Evolutionary conservation across 37 sponge, comb jelly and placozoan genomes (phyloP).

Genomic region (Petrosia ficiformis): DNA sequence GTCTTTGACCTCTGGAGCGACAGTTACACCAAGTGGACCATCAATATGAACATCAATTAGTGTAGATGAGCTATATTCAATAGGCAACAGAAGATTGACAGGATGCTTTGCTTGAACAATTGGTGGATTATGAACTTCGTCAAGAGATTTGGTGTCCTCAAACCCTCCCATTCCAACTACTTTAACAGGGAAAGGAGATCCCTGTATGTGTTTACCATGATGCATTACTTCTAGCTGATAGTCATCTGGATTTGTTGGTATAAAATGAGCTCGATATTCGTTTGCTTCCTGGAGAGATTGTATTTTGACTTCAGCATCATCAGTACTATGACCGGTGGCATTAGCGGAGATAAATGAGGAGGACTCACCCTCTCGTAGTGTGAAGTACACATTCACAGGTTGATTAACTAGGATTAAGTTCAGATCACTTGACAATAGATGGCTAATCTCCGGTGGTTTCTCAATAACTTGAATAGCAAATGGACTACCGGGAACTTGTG

Average conservation of each 20-base stretch:
- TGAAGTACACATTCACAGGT: conserved; percentile 12
- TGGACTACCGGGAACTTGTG: conserved; percentile 49
- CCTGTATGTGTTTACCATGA: conserved; percentile 23
- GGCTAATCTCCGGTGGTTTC: conserved; percentile 11
- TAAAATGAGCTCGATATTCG: conserved; percentile 24
- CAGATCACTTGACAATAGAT: conserved; percentile 10
- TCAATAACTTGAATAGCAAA: conserved; percentile 20
- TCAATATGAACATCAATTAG: neutral
- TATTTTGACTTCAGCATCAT: conserved; percentile 8
- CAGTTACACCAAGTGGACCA: conserved; percentile 23
- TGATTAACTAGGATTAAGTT: conserved; percentile 22
- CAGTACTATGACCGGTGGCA: conserved; percentile 29
- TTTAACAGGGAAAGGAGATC: conserved; percentile 65
- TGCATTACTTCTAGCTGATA: conserved; percentile 34
- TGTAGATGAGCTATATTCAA: neutral
- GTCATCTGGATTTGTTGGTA: conserved; percentile 38
- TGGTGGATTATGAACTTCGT: neutral
- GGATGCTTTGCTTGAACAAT: conserved; percentile 27
- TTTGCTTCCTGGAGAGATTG: conserved; percentile 7
- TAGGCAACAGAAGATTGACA: conserved; percentile 21
- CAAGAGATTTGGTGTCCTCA: conserved; percentile 9
- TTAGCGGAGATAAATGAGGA: conserved; percentile 4
- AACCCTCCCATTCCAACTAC: conserved; percentile 40
- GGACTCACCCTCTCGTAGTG: neutral
- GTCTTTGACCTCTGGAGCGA: neutral